Evolutionary conservation across 2,888 invertebrate genomes (phyloP).

Genomic region (Drosophila suboccidentalis): DNA sequence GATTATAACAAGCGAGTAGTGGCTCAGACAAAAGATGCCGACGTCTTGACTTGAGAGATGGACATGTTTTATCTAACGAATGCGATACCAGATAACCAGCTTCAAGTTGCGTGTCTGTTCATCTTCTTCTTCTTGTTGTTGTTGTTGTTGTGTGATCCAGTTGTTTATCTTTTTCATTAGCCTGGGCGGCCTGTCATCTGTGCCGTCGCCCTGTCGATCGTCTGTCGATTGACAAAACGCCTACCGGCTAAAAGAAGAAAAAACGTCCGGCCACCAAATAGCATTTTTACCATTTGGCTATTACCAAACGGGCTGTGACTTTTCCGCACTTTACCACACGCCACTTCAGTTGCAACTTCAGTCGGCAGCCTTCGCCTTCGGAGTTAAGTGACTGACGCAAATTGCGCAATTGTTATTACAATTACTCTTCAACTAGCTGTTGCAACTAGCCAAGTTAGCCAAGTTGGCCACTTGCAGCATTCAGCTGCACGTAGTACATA

Average conservation of each 20-base stretch:
- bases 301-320: slow-evolving; percentile 70
- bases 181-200: slow-evolving; percentile 76
- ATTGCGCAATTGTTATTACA: slow-evolving; percentile 79
- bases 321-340: slow-evolving; percentile 74
- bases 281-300: slow-evolving; percentile 25
- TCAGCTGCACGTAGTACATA: slow-evolving; percentile 30
- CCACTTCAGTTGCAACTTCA: slow-evolving; percentile 30
- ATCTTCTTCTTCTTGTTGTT: slow-evolving; percentile 9
- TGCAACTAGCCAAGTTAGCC: slow-evolving; percentile 21
- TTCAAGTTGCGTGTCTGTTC: slow-evolving; percentile 32
- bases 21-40: slow-evolving; percentile 56
- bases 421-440: slow-evolving; percentile 67
- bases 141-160: slow-evolving; percentile 65
- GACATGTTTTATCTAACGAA: slow-evolving; percentile 60
- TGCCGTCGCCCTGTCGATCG: slow-evolving; percentile 76
- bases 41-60: slow-evolving; percentile 43
- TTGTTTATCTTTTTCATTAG: slow-evolving; percentile 79
- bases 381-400: slow-evolving; percentile 75
- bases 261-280: slow-evolving; percentile 17
- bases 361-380: slow-evolving; percentile 31
- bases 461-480: slow-evolving; percentile 14
- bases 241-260: slow-evolving; percentile 38
- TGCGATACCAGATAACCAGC: slow-evolving; percentile 38
- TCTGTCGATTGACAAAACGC: slow-evolving; percentile 64
- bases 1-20: slow-evolving; percentile 70